Conservation (phyloP, 2,113 vertebrate genomes). For the Strix uralensis region DNA sequence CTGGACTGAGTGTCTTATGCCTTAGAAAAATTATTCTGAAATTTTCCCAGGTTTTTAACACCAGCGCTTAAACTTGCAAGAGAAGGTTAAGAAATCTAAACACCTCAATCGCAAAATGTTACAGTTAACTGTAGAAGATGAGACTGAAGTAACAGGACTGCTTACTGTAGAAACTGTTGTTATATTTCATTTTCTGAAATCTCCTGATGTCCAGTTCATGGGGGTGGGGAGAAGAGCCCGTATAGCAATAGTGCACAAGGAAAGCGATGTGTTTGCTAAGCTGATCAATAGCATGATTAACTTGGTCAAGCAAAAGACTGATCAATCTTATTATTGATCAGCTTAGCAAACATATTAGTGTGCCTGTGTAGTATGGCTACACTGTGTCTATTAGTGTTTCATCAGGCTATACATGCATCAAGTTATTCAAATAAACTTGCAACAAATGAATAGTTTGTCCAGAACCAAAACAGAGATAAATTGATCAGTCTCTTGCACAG, state of each 20-base stretch:
- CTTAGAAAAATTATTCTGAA: not conserved
- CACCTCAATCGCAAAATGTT: not conserved
- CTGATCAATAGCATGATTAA: conserved; percentile 77
- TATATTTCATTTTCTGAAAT: conserved; percentile 64
- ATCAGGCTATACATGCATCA: not conserved
- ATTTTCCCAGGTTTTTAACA: conserved; percentile 21
- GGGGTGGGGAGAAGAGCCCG: not conserved
- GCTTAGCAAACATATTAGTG: conserved; percentile 62
- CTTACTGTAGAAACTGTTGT: conserved; percentile 33
- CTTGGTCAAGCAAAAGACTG: conserved; percentile 54
- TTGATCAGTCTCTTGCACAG: not conserved
- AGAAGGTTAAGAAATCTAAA: not conserved
- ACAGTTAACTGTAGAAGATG: conserved; percentile 24
- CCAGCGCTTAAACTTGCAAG: not conserved
- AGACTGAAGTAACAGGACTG: conserved; percentile 37
- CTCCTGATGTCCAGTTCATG: not conserved
- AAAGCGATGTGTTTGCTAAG: conserved; percentile 50
- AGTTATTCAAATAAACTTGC: conserved; percentile 49
- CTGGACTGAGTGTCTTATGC: not conserved
- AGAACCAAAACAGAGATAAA: conserved; percentile 1
- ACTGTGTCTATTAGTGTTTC: conserved; percentile 31
- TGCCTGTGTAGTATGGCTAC: conserved; percentile 10
- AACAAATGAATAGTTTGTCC: conserved; percentile 11
- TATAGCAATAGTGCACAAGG: not conserved
- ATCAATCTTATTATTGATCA: conserved; percentile 78